phyloP scores from a whole-genome alignment of 30 jellyfish, hydroid and myxozoan species.

The Morbakka virulenta region DNA sequence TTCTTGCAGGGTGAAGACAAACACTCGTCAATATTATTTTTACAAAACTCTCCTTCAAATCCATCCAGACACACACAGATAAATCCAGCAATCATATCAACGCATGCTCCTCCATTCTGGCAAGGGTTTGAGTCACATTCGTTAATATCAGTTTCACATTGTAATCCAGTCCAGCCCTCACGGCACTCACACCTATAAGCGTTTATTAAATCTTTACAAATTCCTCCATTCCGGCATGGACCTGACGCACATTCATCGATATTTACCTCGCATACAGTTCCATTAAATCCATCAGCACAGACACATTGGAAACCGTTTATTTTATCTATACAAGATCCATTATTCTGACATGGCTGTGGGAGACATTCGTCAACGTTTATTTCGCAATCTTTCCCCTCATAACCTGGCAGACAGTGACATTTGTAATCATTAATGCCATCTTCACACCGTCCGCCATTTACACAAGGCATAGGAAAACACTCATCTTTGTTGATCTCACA shows the following conservation, averaged over 20 bases:
- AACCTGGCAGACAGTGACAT: neutral
- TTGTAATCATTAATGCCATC: conserved; percentile 28
- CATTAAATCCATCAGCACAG: conserved; percentile 48
- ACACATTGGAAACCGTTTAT: conserved; percentile 36
- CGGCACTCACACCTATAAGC: conserved; percentile 32
- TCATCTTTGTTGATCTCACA: conserved; percentile 31
- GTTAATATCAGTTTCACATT: conserved; percentile 31
- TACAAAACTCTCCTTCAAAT: conserved; percentile 21
- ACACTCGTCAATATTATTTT: conserved; percentile 26
- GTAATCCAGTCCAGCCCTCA: conserved; percentile 37
- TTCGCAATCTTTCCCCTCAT: neutral
- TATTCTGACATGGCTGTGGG: conserved; percentile 44
- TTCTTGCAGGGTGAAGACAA: conserved; percentile 36
- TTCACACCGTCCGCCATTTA: conserved; percentile 49
- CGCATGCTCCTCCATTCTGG: conserved; percentile 39
- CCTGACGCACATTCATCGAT: conserved; percentile 48
- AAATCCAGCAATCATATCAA: conserved; percentile 6
- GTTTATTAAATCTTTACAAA: conserved; percentile 38
- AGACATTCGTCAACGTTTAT: conserved; percentile 10
- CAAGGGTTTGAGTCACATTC: conserved; percentile 58
- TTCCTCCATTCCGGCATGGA: conserved; percentile 59
- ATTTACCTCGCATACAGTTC: conserved; percentile 34
- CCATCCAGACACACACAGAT: conserved; percentile 31
- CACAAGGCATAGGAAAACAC: conserved; percentile 45
- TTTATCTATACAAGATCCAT: conserved; percentile 44